A percentile compares a stretch with the other conserved stretches of the same genome.
phyloP scores from a whole-genome alignment of 2,888 invertebrate genomes.

The Julus scanicus region DNA sequence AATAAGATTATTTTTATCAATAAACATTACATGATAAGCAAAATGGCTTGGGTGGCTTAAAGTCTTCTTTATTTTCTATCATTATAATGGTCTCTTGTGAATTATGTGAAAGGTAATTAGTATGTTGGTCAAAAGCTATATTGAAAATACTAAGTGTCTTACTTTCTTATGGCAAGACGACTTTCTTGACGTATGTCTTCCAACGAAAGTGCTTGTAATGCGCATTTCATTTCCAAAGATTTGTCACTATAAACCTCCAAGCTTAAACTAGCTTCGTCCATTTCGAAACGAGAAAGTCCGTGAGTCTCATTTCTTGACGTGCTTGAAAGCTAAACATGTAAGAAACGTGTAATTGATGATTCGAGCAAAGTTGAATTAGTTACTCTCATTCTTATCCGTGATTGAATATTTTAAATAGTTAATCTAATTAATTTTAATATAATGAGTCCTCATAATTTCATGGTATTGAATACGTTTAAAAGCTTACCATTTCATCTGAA shows the following conservation, averaged over 20 bases:
- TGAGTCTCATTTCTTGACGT: slow-evolving; percentile 65
- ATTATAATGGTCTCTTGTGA: too few relatives aligned
- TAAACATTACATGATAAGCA: too few relatives aligned
- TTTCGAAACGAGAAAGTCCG: slow-evolving; percentile 76
- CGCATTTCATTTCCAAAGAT: slow-evolving; percentile 76
- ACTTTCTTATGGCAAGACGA: slow-evolving; percentile 65
- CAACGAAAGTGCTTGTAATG: slow-evolving; percentile 76
- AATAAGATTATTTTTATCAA: too few relatives aligned
- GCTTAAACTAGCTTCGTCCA: slow-evolving; percentile 75
- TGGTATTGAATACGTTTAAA: neutral
- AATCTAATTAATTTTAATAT: too few relatives aligned
- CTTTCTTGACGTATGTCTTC: slow-evolving; percentile 80
- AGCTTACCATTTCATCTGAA: slow-evolving; percentile 75
- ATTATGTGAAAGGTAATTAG: too few relatives aligned
- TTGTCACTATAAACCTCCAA: slow-evolving; percentile 76
- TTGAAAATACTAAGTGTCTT: slow-evolving; percentile 47
- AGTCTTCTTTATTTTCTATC: too few relatives aligned
- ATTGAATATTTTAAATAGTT: too few relatives aligned
- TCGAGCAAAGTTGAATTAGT: too few relatives aligned
- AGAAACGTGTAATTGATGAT: slow-evolving; percentile 51
- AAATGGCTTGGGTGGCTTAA: too few relatives aligned
- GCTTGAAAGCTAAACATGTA: slow-evolving; percentile 57
- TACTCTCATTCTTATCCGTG: too few relatives aligned
- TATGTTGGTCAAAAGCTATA: too few relatives aligned
- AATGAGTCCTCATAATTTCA: too few relatives aligned